Base-by-base conservation (phyloP, 2,797 vertebrate species). In the Kryptopterus vitreolus region DNA sequence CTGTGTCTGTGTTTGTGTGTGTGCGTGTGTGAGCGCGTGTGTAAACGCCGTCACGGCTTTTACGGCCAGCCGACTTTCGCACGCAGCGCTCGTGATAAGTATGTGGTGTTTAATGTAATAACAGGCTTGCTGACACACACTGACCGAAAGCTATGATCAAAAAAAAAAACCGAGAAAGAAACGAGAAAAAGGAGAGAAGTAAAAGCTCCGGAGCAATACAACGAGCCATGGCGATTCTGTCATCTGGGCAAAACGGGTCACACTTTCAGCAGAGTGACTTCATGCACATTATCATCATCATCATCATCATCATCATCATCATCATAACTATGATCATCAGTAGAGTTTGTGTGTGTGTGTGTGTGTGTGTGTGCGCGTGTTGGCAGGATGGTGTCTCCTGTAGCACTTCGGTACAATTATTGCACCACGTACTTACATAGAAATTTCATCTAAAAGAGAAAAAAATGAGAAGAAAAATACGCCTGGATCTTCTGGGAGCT, bases 401-500 rank as follows among this genome's bases (percentile, higher is more conserved):
- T 83, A 90, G 87, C 88, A 92, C 91, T 93, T 92, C 90, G 92
- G 92, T 92, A 92, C 91, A 93, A 93, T 93, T 92, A 92, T 89
- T 91, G 89, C 87, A 82, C 87, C 89, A 90, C 92, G 92, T 93
- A 6, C 93, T 93, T 93, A 93, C 92, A 94, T 93, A 91, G 91
- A 93, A 94, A 94, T 93, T 92, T 89, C 92, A 94, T 94, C 93
- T 93, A 91, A 20, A 0, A 18, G 9, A 35, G 1, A 61, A 0
- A 5, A 55, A 22, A n/a, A 55, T 2, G 53, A n/a, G 22, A n/a
- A 22, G 20, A 53, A 55, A 20, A n/a, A n/a, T 2, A 55, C 22
- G 53, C 5, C 18, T 58, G 84, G 75, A 76, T 73, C 52, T 43
- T 43, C 38, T 43, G 38, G 38, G 38, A 43, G 38, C 38, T 43